Conservation (phyloP, 1,140 invertebrate genomes). For the Drosophila orena region DNA sequence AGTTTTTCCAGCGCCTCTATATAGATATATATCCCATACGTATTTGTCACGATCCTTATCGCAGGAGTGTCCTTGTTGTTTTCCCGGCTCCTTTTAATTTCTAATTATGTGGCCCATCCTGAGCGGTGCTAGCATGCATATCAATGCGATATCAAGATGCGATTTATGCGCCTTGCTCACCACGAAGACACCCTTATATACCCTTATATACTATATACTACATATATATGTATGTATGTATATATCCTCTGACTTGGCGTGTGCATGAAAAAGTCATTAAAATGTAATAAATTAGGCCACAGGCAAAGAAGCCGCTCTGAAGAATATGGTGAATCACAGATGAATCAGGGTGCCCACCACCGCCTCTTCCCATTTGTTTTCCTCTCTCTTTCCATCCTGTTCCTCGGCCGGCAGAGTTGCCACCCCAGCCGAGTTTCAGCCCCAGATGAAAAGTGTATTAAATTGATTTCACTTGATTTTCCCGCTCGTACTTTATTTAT, state of each 20-base stretch:
- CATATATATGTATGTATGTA: too few species aligned
- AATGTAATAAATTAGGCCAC: constrained; percentile 79
- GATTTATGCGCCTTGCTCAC: constrained; percentile 40
- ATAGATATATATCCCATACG: not conserved
- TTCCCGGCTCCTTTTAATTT: constrained; percentile 21
- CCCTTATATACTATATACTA: too few species aligned
- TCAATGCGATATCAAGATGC: constrained; percentile 69
- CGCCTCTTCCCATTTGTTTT: not conserved
- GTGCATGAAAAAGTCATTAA: constrained; percentile 79
- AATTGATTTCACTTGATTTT: constrained; percentile 77
- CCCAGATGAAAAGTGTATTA: constrained; percentile 65
- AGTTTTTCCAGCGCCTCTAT: not conserved
- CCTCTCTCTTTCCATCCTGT: not conserved
- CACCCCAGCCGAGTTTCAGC: not conserved
- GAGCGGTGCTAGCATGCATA: constrained; percentile 49
- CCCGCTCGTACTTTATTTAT: constrained; percentile 66
- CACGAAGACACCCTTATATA: too few species aligned
- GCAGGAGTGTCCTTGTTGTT: constrained; percentile 35
- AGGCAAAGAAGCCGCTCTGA: constrained; percentile 33
- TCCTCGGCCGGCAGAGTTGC: not conserved
- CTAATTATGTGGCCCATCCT: constrained; percentile 44
- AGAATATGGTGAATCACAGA: constrained; percentile 23
- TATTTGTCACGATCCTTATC: constrained; percentile 51
- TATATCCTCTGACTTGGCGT: not conserved
- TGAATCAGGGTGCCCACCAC: constrained; percentile 16